Percentiles rank a stretch among this genome's conserved stretches.
Conservation (phyloP, 2,797 vertebrate genomes). For the Melanotaenia nigrans region DNA sequence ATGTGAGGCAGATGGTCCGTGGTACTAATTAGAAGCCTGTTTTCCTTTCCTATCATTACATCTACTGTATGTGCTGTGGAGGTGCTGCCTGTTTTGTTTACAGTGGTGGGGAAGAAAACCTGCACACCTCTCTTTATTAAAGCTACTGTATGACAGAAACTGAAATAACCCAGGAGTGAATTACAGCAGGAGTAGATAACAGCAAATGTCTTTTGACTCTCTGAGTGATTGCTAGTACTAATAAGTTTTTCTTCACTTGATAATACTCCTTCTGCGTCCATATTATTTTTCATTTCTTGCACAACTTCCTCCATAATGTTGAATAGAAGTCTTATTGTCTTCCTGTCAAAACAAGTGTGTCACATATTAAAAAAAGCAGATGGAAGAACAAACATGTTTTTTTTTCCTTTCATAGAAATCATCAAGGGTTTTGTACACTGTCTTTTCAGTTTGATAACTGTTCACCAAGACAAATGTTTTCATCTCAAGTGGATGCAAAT, state of each 20-base stretch:
- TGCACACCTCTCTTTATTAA: conserved; percentile 34
- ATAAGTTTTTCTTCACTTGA: conserved; percentile 39
- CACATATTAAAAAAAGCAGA: conserved; percentile 11
- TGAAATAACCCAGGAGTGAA: conserved; percentile 7
- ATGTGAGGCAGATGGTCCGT: conserved; percentile 72
- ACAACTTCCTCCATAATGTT: conserved; percentile 12
- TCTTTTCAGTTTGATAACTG: conserved; percentile 30
- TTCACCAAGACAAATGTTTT: conserved; percentile 36
- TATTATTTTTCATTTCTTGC: conserved; percentile 28
- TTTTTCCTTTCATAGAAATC: neutral
- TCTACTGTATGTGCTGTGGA: conserved; percentile 40
- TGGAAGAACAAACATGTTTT: conserved; percentile 3
- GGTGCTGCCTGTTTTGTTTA: conserved; percentile 46
- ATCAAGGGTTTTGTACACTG: conserved; percentile 16
- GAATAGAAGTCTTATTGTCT: conserved; percentile 11
- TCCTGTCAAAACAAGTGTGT: conserved; percentile 30
- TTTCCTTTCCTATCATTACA: conserved; percentile 55
- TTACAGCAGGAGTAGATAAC: conserved; percentile 16
- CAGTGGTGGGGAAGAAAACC: conserved; percentile 19
- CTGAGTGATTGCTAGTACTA: conserved; percentile 14
- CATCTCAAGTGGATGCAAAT: conserved; percentile 13
- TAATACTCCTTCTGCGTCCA: conserved; percentile 13
- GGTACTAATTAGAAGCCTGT: conserved; percentile 76
- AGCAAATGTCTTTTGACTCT: conserved; percentile 19
- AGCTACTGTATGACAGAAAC: conserved; percentile 29